Percentiles rank a stretch among this genome's conserved stretches.
Evolutionary conservation across 2,888 invertebrate species (phyloP).

Genomic region (Hedychridium roseum): DNA sequence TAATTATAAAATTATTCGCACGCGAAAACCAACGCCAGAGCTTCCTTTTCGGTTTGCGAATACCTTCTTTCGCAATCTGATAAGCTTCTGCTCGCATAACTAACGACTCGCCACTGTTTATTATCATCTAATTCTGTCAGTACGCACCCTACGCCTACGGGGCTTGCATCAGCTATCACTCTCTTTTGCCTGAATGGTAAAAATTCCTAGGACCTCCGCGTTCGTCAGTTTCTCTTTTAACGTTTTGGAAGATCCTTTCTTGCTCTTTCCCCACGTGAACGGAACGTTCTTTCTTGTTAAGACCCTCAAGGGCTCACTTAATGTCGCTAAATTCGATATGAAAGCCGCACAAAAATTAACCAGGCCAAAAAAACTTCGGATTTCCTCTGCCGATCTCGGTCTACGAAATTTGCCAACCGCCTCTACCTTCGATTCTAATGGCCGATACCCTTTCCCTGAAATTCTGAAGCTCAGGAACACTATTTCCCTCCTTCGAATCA

Average conservation of each 20-base stretch:
- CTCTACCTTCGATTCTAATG: conserved; percentile 25
- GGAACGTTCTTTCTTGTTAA: conserved; percentile 8
- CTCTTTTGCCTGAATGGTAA: conserved; percentile 42
- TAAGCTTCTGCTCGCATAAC: conserved; percentile 55
- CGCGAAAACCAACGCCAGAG: conserved; percentile 30
- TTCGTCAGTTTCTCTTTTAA: conserved; percentile 18
- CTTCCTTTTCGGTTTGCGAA: conserved; percentile 36
- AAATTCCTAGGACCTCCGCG: conserved; percentile 41
- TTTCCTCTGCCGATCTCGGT: conserved; percentile 33
- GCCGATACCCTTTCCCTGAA: conserved; percentile 49
- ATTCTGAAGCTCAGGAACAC: conserved; percentile 57
- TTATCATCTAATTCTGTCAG: conserved; percentile 38
- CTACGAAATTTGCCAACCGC: conserved; percentile 26
- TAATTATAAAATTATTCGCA: conserved; percentile 51
- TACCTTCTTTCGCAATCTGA: conserved; percentile 47
- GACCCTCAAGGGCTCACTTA: conserved; percentile 35
- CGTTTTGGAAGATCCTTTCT: neutral
- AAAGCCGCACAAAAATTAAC: conserved; percentile 42
- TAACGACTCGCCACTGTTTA: conserved; percentile 47
- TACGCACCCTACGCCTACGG: conserved; percentile 48
- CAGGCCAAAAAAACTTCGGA: conserved; percentile 42
- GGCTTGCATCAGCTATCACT: conserved; percentile 53
- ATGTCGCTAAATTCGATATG: conserved; percentile 33
- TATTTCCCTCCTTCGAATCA: no score
- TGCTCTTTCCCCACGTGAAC: neutral